Evolutionary conservation across 2,888 invertebrate genomes (phyloP), one percentile per base, ranked within the genome.

Genomic region (Limnephilus rhombicus): DNA sequence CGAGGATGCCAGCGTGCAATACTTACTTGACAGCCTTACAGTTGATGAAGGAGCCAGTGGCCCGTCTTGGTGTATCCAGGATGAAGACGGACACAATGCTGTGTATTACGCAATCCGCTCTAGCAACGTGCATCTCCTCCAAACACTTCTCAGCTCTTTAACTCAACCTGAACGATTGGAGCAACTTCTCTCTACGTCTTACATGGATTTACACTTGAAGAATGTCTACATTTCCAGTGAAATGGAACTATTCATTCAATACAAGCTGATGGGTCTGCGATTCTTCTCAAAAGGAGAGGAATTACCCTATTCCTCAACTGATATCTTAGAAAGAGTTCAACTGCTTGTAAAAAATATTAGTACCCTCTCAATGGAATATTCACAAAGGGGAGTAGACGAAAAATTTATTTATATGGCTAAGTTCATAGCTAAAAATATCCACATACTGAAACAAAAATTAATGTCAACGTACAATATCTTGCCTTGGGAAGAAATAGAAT

Each of bases 401-500:
- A 53, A 49, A 49, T 80, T 89, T 68, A 15, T 89, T 0, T 89
- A 89, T 31, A 29, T 29, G 31, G 18, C 53, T 9, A 80, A 37
- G 31, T 68, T 80, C 11, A 37, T 80, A 31, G 80, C 89, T n/a
- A 31, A 89, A 34, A 89, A 89, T n/a, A 89, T 89, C 11, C 34
- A 89, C 80, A 11, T 89, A 34, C 80, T 89, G 18, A 89, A 89
- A 31, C 68, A 68, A 31, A 68, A 89, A 31, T 34, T 89, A 18
- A 89, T 34, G 41, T 12, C 37, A 7, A 89, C 89, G 0, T 89
- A 89, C 34, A 24, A 68, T 34, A 29, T 0, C 9, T 34, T 89
- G 31, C 89, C 89, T 11, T 89, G 89, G 89, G 89, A 89, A 37
- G 89, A 89, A 80, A 89, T 89, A 7, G 80, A 80, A 80, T 89